These are phyloP conservation scores for Proctacanthus coquilletti DNA, from an alignment of 1,140 invertebrate species.

Conservation along the genomic window DNA sequence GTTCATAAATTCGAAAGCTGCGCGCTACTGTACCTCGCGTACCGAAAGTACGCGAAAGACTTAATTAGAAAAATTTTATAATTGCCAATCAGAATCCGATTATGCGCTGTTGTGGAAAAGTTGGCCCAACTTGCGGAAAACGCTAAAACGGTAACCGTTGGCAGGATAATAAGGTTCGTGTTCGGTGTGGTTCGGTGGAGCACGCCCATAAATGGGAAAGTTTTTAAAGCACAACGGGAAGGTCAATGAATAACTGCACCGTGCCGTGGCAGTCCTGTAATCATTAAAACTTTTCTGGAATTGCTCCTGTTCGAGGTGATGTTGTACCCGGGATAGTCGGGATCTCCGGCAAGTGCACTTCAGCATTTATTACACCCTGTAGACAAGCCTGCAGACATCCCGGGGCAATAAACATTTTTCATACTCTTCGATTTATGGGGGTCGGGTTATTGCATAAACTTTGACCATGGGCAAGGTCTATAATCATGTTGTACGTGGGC, in stretches of 20 bases:
- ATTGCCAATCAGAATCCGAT: neutral
- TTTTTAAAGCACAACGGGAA: neutral
- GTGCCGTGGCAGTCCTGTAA: neutral
- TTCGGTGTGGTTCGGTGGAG: neutral
- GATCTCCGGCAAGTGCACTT: neutral
- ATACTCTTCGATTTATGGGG: neutral
- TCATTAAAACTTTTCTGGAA: neutral
- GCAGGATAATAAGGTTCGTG: neutral
- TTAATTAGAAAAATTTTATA: slow-evolving; percentile 1
- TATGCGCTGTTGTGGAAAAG: neutral
- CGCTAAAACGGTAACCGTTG: neutral
- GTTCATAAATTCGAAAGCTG: no score
- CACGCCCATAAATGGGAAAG: neutral
- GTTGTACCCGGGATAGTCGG: neutral
- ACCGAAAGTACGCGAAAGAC: no score
- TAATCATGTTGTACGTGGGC: no score
- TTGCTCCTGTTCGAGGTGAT: neutral
- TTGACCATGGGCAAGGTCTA: no score
- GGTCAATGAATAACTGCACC: neutral
- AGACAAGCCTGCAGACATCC: neutral
- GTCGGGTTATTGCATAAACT: no score
- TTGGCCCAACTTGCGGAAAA: neutral
- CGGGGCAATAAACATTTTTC: neutral
- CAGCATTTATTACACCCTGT: neutral
- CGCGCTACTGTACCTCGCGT: no score